These are phyloP conservation scores for Gavialis gangeticus DNA, from an alignment of 2,113 vertebrate genomes.

Conservation along the genomic window DNA sequence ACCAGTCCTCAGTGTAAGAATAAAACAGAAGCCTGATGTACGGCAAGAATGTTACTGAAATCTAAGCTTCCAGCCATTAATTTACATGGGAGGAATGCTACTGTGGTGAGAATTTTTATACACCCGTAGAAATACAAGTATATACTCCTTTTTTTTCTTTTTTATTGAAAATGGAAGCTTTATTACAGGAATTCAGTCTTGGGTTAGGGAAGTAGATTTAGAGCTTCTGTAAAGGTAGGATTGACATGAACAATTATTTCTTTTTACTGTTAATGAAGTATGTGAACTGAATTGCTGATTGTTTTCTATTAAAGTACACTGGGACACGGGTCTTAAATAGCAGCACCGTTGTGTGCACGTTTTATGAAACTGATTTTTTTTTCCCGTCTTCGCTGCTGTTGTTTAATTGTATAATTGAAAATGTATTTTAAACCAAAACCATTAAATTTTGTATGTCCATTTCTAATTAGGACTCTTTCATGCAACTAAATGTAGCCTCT, in stretches of 20 bases:
- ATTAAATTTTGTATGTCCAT: constrained; percentile 87
- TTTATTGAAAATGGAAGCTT: constrained; percentile 65
- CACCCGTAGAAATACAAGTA: constrained; percentile 46
- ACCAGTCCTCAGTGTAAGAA: fast-evolving
- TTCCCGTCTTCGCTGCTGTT: constrained; percentile 55
- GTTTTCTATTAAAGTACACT: constrained; percentile 65
- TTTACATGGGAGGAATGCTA: not conserved
- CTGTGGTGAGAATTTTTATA: constrained; percentile 55
- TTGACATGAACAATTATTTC: constrained; percentile 32
- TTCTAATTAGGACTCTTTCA: constrained; percentile 66
- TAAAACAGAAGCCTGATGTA: fast-evolving
- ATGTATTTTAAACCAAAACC: constrained; percentile 78
- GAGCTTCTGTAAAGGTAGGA: constrained; percentile 56
- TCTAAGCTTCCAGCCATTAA: not conserved
- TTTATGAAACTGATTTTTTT: constrained; percentile 67
- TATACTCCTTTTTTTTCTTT: constrained; percentile 63
- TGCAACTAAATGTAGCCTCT: not conserved
- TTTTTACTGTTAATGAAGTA: constrained; percentile 77
- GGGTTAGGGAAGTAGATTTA: constrained; percentile 76
- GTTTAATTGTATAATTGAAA: constrained; percentile 72
- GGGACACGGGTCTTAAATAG: constrained; percentile 77
- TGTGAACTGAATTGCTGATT: constrained; percentile 69
- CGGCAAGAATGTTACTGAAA: fast-evolving
- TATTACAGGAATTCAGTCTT: constrained; percentile 62
- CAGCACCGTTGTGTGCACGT: constrained; percentile 70